These are phyloP conservation scores for Anguilla megastoma DNA, from an alignment of 2,797 vertebrate genomes.

Conservation along the genomic window DNA sequence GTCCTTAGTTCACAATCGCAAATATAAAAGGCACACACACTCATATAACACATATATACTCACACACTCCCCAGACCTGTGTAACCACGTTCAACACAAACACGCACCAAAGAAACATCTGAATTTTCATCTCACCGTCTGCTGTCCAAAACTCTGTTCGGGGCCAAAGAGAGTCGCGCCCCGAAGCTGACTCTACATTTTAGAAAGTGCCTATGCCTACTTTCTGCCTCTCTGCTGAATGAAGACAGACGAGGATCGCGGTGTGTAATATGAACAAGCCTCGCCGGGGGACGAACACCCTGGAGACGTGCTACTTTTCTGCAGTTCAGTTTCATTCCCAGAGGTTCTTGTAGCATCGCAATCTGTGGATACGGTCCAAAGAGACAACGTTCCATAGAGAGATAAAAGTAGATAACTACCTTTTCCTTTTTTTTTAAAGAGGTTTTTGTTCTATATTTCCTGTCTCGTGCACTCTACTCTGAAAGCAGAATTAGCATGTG, in stretches of 20 bases:
- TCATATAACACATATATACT: too few species aligned
- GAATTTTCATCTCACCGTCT: neutral
- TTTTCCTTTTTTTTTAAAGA: too few species aligned
- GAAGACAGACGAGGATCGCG: slow-evolving; percentile 53
- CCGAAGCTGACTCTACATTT: neutral
- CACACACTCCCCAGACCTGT: too few species aligned
- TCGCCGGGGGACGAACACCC: slow-evolving; percentile 39
- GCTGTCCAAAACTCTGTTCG: neutral
- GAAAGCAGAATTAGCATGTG: too few species aligned
- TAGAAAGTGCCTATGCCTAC: neutral
- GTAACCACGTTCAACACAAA: slow-evolving; percentile 59
- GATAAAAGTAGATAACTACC: neutral
- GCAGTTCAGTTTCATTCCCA: slow-evolving; percentile 49
- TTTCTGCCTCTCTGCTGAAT: slow-evolving; percentile 13
- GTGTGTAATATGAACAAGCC: slow-evolving; percentile 39
- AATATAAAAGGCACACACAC: too few species aligned
- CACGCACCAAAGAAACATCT: neutral
- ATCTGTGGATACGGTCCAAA: too few species aligned
- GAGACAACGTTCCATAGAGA: neutral
- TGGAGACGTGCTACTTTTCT: slow-evolving; percentile 45
- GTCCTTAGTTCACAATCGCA: too few species aligned
- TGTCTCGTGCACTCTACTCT: neutral
- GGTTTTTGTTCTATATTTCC: neutral
- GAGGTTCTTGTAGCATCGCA: neutral
- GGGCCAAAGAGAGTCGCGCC: neutral